Evolutionary conservation across 2,113 vertebrate genomes (phyloP).

Genomic region (Brachyhypopomus occidentalis): DNA sequence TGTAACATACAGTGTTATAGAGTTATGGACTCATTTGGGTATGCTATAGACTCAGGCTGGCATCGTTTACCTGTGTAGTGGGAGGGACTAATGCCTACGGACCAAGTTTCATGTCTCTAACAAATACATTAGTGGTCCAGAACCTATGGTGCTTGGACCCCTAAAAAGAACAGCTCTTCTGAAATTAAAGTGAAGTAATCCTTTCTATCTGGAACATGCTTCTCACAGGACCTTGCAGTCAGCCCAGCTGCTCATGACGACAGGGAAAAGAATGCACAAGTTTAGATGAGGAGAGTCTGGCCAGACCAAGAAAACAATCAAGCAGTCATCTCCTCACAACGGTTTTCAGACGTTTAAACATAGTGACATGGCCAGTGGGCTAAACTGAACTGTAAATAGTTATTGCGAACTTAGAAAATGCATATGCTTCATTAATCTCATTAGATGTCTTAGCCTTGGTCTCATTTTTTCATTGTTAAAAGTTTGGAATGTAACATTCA

Average conservation of each 20-base stretch:
- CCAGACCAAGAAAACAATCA: conserved; percentile 53
- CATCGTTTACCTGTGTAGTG: no score
- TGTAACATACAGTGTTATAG: no score
- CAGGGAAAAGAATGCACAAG: conserved; percentile 61
- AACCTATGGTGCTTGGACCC: no score
- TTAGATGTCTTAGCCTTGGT: not conserved
- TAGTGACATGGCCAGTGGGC: not conserved
- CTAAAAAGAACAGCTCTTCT: not conserved
- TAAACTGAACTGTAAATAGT: not conserved
- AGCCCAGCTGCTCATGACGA: conserved; percentile 68
- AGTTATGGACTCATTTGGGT: no score
- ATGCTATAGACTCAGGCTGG: no score
- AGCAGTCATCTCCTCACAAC: not conserved
- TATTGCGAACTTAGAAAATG: not conserved
- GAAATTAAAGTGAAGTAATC: not conserved
- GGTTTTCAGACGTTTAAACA: not conserved
- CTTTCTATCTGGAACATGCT: conserved; percentile 3
- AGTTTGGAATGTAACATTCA: not conserved
- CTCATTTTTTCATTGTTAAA: not conserved
- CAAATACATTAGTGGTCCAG: no score
- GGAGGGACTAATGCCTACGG: no score
- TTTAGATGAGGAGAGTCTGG: conserved; percentile 46
- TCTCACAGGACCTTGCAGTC: conserved; percentile 38
- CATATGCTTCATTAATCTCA: not conserved
- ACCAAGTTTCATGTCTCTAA: no score